Evolutionary conservation across 1,140 invertebrate species (phyloP).

Genomic region (Cydia fagiglandana): DNA sequence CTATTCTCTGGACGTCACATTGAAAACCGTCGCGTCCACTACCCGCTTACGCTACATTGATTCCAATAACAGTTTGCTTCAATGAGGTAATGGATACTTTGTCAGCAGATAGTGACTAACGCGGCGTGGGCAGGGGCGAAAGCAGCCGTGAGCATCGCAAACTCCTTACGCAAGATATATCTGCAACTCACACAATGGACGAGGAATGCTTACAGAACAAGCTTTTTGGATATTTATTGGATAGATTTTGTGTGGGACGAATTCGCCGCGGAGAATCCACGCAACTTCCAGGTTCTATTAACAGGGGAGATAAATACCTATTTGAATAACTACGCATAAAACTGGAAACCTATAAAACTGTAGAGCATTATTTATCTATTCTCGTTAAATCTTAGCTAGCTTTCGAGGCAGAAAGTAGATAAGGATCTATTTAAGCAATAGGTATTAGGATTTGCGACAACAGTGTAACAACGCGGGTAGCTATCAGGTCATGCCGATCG

Average conservation of each 20-base stretch:
- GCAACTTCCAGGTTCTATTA: slow-evolving; percentile 24
- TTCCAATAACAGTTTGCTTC: slow-evolving; percentile 46
- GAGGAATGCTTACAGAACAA: slow-evolving; percentile 71
- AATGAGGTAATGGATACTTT: slow-evolving; percentile 63
- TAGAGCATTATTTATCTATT: slow-evolving; percentile 21
- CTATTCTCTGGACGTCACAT: slow-evolving; percentile 46
- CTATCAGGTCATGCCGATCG: slow-evolving; percentile 51
- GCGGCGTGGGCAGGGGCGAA: slow-evolving; percentile 65
- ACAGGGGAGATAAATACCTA: slow-evolving; percentile 8
- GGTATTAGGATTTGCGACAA: slow-evolving; percentile 38
- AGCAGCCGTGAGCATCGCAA: slow-evolving; percentile 57
- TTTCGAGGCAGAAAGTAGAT: slow-evolving; percentile 19
- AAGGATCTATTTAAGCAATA: slow-evolving; percentile 28
- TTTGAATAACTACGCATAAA: slow-evolving; percentile 6
- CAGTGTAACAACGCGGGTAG: slow-evolving; percentile 35
- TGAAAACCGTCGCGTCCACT: slow-evolving; percentile 50
- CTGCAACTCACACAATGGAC: slow-evolving; percentile 71
- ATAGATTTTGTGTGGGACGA: slow-evolving; percentile 75
- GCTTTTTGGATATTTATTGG: slow-evolving; percentile 78
- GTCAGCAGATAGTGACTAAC: slow-evolving; percentile 59
- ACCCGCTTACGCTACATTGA: slow-evolving; percentile 47
- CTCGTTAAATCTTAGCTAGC: slow-evolving; percentile 23
- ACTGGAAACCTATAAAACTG: slow-evolving; percentile 8
- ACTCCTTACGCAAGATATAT: slow-evolving; percentile 74
- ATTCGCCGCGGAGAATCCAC: slow-evolving; percentile 57